Percentiles rank a stretch among this genome's conserved stretches.
These are phyloP conservation scores for Bradypodion ventrale DNA, from an alignment of 2,797 vertebrate species.

Conservation along the genomic window DNA sequence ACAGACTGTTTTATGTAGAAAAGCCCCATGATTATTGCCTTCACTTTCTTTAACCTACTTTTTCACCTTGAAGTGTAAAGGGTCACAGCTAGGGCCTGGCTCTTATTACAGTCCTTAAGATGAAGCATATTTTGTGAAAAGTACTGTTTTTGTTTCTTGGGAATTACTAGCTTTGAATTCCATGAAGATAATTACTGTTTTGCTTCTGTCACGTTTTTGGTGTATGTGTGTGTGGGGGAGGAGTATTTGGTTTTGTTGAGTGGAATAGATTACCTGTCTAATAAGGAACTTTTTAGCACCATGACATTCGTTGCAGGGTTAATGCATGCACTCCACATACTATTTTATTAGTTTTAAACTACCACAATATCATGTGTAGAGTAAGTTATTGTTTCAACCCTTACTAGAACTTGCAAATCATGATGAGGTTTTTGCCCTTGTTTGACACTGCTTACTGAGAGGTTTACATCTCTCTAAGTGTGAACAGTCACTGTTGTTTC, in stretches of 20 bases:
- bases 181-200: conserved; percentile 77
- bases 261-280: conserved; percentile 76
- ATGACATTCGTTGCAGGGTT: conserved; percentile 63
- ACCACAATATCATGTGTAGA: conserved; percentile 47
- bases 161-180: conserved; percentile 77
- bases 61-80: conserved; percentile 78
- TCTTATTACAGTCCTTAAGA: conserved; percentile 79
- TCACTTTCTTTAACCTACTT: conserved; percentile 76
- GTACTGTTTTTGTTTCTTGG: conserved; percentile 79
- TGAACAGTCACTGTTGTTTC: neutral
- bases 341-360: conserved; percentile 68
- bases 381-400: conserved; percentile 68
- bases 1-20: conserved; percentile 81
- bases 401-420: conserved; percentile 31
- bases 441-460: conserved; percentile 12
- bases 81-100: conserved; percentile 76
- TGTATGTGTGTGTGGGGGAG: too few relatives aligned
- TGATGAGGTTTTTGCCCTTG: conserved; percentile 20
- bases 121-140: conserved; percentile 74
- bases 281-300: conserved; percentile 75
- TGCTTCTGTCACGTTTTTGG: conserved; percentile 65
- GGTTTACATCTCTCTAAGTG: conserved; percentile 12
- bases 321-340: conserved; percentile 51
- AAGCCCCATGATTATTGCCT: conserved; percentile 80
- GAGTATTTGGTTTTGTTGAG: conserved; percentile 72